These are phyloP conservation scores for Chromoteleia sp. DNA, from an alignment of 2,888 invertebrate species.

Conservation along the genomic window DNA sequence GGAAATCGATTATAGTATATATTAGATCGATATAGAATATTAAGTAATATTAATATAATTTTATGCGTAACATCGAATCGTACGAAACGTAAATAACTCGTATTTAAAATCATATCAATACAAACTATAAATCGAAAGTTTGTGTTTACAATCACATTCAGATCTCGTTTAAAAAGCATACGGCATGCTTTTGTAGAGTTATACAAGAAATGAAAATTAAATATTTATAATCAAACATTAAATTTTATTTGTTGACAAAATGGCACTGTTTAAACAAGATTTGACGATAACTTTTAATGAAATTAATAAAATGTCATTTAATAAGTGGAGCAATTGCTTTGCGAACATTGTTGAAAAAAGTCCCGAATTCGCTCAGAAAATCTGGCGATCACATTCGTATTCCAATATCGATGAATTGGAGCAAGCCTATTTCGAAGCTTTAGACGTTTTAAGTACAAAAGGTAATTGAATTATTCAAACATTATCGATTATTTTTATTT, in stretches of 20 bases:
- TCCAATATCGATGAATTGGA: constrained; percentile 22
- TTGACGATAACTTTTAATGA: neutral
- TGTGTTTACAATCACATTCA: neutral
- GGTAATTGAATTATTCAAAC: constrained; percentile 15
- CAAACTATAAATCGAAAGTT: neutral
- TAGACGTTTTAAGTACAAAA: constrained; percentile 20
- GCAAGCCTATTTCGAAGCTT: constrained; percentile 8
- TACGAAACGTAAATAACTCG: neutral
- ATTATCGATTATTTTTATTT: neutral
- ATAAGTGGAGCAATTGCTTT: constrained; percentile 10
- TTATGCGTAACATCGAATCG: neutral
- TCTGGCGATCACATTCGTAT: constrained; percentile 3
- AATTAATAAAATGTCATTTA: neutral
- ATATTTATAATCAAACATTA: neutral
- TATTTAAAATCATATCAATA: neutral
- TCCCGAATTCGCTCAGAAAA: constrained; percentile 35
- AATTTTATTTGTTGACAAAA: constrained; percentile 19
- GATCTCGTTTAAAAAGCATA: neutral
- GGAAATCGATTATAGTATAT: too few species aligned
- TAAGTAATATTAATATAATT: neutral
- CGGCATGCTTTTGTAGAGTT: neutral
- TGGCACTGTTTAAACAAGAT: neutral
- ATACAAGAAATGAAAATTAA: neutral
- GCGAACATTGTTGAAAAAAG: constrained; percentile 29
- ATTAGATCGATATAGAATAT: too few species aligned